Conservation (phyloP, 1,140 invertebrate species). For the Rhagoletis pomonella region DNA sequence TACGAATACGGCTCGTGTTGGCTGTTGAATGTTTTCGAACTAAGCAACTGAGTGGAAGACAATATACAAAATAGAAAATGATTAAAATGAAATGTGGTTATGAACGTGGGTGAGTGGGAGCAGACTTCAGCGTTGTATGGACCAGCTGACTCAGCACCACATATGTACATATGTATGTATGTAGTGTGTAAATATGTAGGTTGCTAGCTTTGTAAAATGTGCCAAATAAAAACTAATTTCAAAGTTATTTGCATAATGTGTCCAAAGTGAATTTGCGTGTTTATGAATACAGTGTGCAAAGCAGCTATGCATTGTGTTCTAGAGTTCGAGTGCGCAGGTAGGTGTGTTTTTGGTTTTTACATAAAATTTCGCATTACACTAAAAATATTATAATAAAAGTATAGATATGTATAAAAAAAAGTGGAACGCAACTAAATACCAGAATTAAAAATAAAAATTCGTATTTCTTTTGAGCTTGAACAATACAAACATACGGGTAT, state of each 20-base stretch:
- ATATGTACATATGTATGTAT: too few species aligned
- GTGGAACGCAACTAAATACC: background rate
- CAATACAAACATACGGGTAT: too few species aligned
- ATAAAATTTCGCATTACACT: constrained; percentile 2
- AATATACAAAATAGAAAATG: background rate
- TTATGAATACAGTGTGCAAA: background rate
- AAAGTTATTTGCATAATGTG: constrained; percentile 55
- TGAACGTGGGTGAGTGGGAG: background rate
- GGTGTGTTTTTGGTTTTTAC: background rate
- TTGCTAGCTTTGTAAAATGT: constrained; percentile 6
- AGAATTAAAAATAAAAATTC: too few species aligned
- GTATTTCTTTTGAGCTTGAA: too few species aligned
- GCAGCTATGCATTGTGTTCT: background rate
- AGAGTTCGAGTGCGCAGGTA: background rate
- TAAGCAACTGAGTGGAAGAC: background rate
- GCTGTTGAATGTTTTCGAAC: background rate
- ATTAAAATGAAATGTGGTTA: background rate
- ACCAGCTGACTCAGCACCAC: background rate
- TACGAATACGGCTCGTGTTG: background rate
- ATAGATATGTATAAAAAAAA: too few species aligned
- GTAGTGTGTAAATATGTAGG: background rate
- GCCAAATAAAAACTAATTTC: constrained; percentile 56
- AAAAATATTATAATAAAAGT: background rate
- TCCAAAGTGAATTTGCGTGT: constrained; percentile 19
- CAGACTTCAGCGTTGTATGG: background rate